Conservation (phyloP, 2,797 vertebrate genomes). For the Simalia tracyae region DNA sequence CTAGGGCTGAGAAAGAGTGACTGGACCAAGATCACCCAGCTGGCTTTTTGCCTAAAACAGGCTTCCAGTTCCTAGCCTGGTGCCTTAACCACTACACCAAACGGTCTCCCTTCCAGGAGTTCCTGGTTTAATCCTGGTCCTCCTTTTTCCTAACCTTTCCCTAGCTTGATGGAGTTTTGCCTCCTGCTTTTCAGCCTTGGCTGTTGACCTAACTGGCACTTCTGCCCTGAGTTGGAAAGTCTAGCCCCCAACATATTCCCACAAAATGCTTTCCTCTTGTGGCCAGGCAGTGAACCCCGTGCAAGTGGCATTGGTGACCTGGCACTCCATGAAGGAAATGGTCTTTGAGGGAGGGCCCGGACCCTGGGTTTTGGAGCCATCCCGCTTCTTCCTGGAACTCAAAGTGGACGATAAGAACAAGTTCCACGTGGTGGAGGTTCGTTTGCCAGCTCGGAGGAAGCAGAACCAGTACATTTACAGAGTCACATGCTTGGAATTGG, state of each 20-base stretch:
- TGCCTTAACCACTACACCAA: too few species aligned
- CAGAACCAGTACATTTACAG: constrained; percentile 63
- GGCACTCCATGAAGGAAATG: constrained; percentile 62
- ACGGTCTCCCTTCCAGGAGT: too few species aligned
- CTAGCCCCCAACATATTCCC: neutral
- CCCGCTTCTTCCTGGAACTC: constrained; percentile 69
- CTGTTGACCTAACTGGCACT: neutral
- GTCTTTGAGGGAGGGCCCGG: constrained; percentile 68
- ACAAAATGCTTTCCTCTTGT: neutral
- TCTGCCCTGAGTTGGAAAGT: neutral
- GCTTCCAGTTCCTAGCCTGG: too few species aligned
- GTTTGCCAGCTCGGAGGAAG: constrained; percentile 60
- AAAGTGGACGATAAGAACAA: constrained; percentile 42
- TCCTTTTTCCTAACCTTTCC: too few species aligned
- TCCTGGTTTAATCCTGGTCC: too few species aligned
- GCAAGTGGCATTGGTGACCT: constrained; percentile 62
- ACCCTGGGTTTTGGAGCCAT: constrained; percentile 66
- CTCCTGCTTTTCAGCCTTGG: neutral
- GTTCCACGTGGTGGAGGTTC: constrained; percentile 42
- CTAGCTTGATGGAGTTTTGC: too few species aligned
- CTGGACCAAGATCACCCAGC: too few species aligned
- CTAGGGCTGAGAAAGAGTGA: too few species aligned
- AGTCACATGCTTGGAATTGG: constrained; percentile 57
- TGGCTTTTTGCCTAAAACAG: too few species aligned
- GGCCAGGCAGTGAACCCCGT: constrained; percentile 65